phyloP scores from a whole-genome alignment of 2,113 vertebrate species.

The Entosphenus tridentatus region DNA sequence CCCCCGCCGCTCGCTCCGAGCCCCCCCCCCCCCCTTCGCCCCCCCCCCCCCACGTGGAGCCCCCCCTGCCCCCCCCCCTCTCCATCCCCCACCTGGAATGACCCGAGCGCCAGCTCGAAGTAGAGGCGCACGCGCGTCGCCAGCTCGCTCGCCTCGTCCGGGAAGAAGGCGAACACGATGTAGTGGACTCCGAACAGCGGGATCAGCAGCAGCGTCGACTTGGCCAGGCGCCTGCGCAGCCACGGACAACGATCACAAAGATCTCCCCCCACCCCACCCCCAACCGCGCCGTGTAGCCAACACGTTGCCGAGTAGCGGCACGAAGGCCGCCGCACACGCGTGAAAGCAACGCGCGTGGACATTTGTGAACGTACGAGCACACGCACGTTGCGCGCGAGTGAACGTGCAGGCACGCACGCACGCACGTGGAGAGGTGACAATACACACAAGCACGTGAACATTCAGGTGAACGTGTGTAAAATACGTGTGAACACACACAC shows the following conservation, averaged over 20 bases:
- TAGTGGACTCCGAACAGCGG: constrained; percentile 87
- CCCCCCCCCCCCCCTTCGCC: too few species aligned
- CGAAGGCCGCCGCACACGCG: neutral
- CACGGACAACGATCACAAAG: neutral
- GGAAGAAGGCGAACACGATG: constrained; percentile 67
- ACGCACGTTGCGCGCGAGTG: neutral
- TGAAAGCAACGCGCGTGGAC: neutral
- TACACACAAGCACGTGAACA: too few species aligned
- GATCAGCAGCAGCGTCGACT: constrained; percentile 76
- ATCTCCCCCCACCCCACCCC: neutral
- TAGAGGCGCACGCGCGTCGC: constrained; percentile 47
- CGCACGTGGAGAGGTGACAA: too few species aligned
- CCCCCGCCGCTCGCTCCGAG: too few species aligned
- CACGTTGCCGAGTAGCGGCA: neutral
- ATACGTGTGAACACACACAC: too few species aligned
- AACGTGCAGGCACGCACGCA: neutral
- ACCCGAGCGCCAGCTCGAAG: constrained; percentile 69
- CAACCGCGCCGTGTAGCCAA: neutral
- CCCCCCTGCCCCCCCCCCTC: neutral
- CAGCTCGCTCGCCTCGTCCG: constrained; percentile 30
- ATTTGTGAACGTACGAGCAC: neutral
- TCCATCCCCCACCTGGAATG: constrained; percentile 48
- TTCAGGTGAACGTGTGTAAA: too few species aligned
- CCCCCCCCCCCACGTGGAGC: neutral
- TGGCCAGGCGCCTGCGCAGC: constrained; percentile 50